Evolutionary conservation across 2,888 invertebrate species (phyloP).

Genomic region (Drosophila anomalata): DNA sequence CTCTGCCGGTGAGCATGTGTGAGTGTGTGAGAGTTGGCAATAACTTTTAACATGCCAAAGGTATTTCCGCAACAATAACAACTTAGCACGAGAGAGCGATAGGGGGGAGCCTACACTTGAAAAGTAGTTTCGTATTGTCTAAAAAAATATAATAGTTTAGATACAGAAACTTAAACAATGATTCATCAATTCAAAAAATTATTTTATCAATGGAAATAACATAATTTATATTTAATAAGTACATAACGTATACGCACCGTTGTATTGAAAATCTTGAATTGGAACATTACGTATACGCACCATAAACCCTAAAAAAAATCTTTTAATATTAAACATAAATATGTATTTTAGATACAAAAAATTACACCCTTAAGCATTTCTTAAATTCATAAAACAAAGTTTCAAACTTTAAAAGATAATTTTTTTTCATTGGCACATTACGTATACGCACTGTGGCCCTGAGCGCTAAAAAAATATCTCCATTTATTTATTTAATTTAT

Average conservation of each 20-base stretch:
- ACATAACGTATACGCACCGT: neutral
- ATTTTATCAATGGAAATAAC: no score
- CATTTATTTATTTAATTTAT: neutral
- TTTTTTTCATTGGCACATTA: neutral
- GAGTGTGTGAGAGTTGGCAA: constrained; percentile 58
- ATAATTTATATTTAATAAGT: neutral
- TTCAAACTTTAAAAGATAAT: no score
- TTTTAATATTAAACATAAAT: neutral
- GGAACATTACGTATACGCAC: neutral
- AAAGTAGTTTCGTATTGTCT: constrained; percentile 3
- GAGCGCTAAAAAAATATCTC: neutral
- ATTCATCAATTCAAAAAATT: no score
- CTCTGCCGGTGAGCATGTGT: constrained; percentile 23
- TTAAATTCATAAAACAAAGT: no score
- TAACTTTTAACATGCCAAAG: constrained; percentile 67
- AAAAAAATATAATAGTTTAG: neutral
- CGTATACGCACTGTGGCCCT: neutral
- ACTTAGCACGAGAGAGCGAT: constrained; percentile 41
- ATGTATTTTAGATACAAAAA: no score
- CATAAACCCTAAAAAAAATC: neutral
- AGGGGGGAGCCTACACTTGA: constrained; percentile 27
- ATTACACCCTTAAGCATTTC: no score
- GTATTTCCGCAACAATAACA: constrained; percentile 56
- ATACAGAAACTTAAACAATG: no score
- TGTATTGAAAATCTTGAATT: neutral